Evolutionary conservation across 2,113 vertebrate genomes (phyloP).

Genomic region (Camelus bactrianus): DNA sequence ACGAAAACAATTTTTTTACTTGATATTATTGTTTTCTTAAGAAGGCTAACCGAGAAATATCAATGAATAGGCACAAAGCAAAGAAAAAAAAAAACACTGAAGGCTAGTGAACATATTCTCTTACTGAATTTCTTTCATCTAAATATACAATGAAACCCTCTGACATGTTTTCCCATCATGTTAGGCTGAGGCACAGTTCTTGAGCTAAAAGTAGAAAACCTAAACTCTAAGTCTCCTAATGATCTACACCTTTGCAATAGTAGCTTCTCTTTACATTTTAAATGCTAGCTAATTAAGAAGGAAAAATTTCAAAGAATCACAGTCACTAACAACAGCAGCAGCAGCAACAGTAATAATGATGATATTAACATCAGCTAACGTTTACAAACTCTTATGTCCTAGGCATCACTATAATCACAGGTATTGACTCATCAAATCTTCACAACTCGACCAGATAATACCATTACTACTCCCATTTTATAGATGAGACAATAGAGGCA

Average conservation of each 20-base stretch:
- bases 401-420: neutral
- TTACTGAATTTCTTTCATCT: slow-evolving; percentile 56
- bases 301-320: slow-evolving; percentile 3
- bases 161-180: neutral
- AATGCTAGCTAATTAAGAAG: slow-evolving; percentile 17
- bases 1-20: slow-evolving; percentile 41
- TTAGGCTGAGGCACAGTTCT: neutral
- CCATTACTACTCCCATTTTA: neutral
- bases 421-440: neutral
- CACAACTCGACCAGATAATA: neutral
- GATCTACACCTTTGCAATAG: slow-evolving; percentile 6
- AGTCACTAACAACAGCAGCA: slow-evolving; percentile 15
- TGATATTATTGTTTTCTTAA: slow-evolving; percentile 50
- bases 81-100: neutral
- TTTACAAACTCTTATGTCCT: neutral
- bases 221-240: slow-evolving; percentile 1
- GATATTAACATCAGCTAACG: neutral
- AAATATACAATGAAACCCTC: slow-evolving; percentile 17
- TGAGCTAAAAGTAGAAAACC: slow-evolving; percentile 27
- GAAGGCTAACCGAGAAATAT: slow-evolving; percentile 9
- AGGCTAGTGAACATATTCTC: neutral
- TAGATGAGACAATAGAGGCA: slow-evolving; percentile 41
- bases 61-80: neutral
- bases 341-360: neutral
- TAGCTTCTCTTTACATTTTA: slow-evolving; percentile 50